Conservation (phyloP, 2,888 invertebrate genomes). For the Chymomyza caudatula region DNA sequence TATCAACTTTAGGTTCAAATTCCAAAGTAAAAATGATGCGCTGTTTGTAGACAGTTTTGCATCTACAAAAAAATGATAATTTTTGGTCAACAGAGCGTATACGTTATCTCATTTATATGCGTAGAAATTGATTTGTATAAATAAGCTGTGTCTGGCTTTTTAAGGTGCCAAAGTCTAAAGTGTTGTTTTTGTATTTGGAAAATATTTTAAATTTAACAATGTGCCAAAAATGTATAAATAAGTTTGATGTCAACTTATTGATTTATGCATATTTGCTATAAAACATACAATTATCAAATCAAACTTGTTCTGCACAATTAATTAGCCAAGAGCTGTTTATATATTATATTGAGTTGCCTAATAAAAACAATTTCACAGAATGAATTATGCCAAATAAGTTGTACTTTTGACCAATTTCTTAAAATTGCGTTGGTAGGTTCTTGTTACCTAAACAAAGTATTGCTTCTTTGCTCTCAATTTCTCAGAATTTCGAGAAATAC, state of each 20-base stretch:
- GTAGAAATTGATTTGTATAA: background rate
- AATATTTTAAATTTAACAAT: background rate
- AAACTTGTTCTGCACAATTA: background rate
- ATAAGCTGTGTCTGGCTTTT: background rate
- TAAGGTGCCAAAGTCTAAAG: background rate
- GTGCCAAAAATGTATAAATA: background rate
- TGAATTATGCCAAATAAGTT: background rate
- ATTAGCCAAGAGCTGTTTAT: background rate
- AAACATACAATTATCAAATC: background rate
- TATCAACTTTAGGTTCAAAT: background rate
- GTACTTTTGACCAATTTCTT: too few relatives aligned
- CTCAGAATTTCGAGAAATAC: too few relatives aligned
- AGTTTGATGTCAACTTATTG: background rate
- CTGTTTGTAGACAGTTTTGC: background rate
- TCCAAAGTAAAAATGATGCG: background rate
- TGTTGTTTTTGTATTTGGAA: too few relatives aligned
- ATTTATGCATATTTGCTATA: background rate
- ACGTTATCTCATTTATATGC: background rate
- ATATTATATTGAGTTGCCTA: background rate
- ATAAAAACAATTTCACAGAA: background rate
- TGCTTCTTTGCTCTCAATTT: too few relatives aligned
- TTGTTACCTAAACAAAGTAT: too few relatives aligned
- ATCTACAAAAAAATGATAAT: background rate
- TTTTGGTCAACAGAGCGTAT: background rate
- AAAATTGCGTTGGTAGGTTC: too few relatives aligned